Evolutionary conservation across 2,797 vertebrate genomes (phyloP).

Genomic region (Eulemur rubriventer): DNA sequence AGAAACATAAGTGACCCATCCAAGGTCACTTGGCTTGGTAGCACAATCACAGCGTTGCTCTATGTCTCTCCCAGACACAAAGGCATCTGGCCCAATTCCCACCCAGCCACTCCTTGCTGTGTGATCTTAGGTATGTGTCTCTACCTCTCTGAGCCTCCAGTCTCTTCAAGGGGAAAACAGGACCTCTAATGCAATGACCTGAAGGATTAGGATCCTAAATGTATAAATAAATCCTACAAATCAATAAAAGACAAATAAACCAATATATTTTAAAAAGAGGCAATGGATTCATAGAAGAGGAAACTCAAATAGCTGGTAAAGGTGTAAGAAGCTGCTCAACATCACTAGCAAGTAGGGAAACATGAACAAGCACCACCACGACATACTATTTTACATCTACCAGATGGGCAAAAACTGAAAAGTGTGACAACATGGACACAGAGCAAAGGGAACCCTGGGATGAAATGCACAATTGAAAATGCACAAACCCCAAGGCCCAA

Average conservation of each 20-base stretch:
- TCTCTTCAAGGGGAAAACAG: neutral
- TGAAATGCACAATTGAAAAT: accelerated
- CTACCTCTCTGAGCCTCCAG: neutral
- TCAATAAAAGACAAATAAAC: neutral
- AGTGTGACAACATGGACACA: neutral
- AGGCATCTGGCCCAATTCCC: neutral
- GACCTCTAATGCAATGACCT: neutral
- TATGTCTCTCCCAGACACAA: neutral
- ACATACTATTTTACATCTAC: neutral
- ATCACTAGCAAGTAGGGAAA: neutral
- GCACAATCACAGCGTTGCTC: neutral
- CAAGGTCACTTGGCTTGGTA: neutral
- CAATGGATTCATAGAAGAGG: neutral
- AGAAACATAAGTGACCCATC: neutral
- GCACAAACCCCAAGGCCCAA: neutral
- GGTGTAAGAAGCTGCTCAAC: neutral
- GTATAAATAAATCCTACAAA: neutral
- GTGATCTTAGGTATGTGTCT: neutral
- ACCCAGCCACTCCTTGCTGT: accelerated
- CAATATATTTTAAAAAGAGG: neutral
- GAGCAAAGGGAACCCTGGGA: neutral
- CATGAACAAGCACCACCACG: accelerated
- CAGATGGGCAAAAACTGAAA: neutral
- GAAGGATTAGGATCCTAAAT: neutral
- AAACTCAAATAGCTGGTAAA: neutral